phyloP scores from a whole-genome alignment of 2,888 invertebrate genomes.

The Emmelina monodactyla region DNA sequence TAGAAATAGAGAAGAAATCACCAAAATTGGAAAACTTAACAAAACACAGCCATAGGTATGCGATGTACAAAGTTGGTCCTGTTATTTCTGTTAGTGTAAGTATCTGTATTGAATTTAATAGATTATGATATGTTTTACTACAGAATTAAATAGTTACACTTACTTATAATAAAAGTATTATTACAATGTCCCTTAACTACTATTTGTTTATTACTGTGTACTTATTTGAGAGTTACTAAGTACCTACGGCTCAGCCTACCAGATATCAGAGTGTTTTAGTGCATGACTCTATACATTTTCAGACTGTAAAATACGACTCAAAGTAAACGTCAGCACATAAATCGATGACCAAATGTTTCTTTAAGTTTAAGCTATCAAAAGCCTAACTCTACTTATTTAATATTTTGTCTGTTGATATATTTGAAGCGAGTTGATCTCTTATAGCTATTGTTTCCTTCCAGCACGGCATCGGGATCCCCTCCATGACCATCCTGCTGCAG shows the following conservation, averaged over 20 bases:
- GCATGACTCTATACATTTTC: too few relatives aligned
- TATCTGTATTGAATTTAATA: constrained; percentile 13
- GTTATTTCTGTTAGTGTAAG: constrained; percentile 69
- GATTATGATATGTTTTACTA: background rate
- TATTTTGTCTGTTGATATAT: background rate
- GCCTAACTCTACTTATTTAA: too few relatives aligned
- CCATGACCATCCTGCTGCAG: constrained; percentile 73
- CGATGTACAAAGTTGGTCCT: constrained; percentile 74
- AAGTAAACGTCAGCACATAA: too few relatives aligned
- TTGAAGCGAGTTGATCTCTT: background rate
- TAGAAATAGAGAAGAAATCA: constrained; percentile 44
- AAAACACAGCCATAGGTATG: constrained; percentile 67
- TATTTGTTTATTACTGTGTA: too few relatives aligned
- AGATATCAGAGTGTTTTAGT: too few relatives aligned
- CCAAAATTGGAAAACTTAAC: constrained; percentile 60
- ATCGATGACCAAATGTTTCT: too few relatives aligned
- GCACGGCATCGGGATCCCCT: constrained; percentile 82
- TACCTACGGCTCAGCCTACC: too few relatives aligned
- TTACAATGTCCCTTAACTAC: too few relatives aligned
- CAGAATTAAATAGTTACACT: background rate
- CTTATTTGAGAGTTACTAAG: too few relatives aligned
- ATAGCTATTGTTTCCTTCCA: constrained; percentile 29
- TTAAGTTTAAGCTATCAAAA: too few relatives aligned
- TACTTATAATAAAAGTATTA: too few relatives aligned
- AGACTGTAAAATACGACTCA: too few relatives aligned